Evolutionary conservation across 2,888 invertebrate species (phyloP), one percentile per base, ranked within the genome.

Genomic region (Lumbricus terrestris): DNA sequence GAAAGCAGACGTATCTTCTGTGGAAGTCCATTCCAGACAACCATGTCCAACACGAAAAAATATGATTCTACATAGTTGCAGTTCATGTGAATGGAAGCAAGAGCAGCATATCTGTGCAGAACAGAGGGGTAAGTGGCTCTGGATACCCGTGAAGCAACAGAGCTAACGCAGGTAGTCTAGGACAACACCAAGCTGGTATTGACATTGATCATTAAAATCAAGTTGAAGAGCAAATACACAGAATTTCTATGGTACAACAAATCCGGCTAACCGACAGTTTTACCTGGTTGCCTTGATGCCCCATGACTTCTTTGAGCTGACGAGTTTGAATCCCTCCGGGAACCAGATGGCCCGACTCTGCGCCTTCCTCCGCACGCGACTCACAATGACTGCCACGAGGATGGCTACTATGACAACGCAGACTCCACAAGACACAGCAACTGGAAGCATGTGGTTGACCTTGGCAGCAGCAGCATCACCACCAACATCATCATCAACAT

Each of bases 141-240:
- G 89, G 99, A 99, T 2, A 98, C 99, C 0, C 83, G 98, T 34
- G 99, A 99, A 95, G 99, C n/a, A 99, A 98, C 95, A 96, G 98
- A 82, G 99, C n/a, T n/a, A n/a, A n/a, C n/a, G n/a, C n/a, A 99
- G 95, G 98, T 99, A 93, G 98, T 98, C 0, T 0, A 95, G 98
- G 0, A n/a, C n/a, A n/a, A n/a, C n/a, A n/a, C n/a, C n/a, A n/a
- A n/a, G n/a, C n/a, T n/a, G n/a, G n/a, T n/a, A n/a, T n/a, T n/a
- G n/a, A n/a, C n/a, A n/a, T n/a, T n/a, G n/a, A n/a, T n/a, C n/a
- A n/a, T n/a, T n/a, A n/a, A n/a, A n/a, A n/a, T n/a, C n/a, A n/a
- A n/a, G n/a, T n/a, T n/a, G n/a, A n/a, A n/a, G n/a, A n/a, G n/a
- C n/a, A n/a, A n/a, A n/a, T n/a, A n/a, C n/a, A n/a, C 54, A 69